These are phyloP conservation scores for Spongilla lacustris DNA, from an alignment of 37 sponge, comb jelly and placozoan genomes.

Conservation along the genomic window DNA sequence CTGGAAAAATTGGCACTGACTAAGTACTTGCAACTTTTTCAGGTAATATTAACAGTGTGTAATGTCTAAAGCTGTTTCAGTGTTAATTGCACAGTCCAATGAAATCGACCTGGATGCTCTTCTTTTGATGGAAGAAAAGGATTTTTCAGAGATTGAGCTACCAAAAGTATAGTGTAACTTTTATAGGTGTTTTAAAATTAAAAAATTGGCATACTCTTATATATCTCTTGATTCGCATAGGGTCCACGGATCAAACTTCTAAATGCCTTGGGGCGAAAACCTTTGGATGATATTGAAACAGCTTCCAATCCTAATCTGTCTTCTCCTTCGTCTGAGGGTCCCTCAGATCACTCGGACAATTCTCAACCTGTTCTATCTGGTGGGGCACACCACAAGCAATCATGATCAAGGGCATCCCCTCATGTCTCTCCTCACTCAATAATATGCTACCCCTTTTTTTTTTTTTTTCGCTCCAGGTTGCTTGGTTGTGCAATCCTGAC, in stretches of 20 bases:
- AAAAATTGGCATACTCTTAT: too few species aligned
- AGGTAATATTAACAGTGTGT: conserved; percentile 16
- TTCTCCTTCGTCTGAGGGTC: background rate
- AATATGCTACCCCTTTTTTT: background rate
- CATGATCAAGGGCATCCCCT: background rate
- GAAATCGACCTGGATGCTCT: conserved; percentile 89
- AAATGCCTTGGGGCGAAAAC: conserved; percentile 24
- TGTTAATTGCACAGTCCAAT: conserved; percentile 59
- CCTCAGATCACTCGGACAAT: background rate
- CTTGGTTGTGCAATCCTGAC: background rate
- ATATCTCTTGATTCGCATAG: background rate
- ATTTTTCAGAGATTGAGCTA: conserved; percentile 85
- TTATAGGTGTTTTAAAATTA: background rate
- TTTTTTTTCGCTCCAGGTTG: conserved; percentile 1
- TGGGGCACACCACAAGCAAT: background rate
- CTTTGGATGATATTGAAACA: background rate
- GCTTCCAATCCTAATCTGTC: background rate
- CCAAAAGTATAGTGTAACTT: conserved; percentile 44
- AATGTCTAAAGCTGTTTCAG: background rate
- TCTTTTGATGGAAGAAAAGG: conserved; percentile 84
- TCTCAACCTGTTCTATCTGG: background rate
- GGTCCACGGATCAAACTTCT: conserved; percentile 33
- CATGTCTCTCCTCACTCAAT: background rate
- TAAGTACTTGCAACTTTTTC: conserved; percentile 60
- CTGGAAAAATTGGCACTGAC: conserved; percentile 58